These are phyloP conservation scores for Scomberomorus guttatus DNA, from an alignment of 2,797 vertebrate species.

Conservation along the genomic window DNA sequence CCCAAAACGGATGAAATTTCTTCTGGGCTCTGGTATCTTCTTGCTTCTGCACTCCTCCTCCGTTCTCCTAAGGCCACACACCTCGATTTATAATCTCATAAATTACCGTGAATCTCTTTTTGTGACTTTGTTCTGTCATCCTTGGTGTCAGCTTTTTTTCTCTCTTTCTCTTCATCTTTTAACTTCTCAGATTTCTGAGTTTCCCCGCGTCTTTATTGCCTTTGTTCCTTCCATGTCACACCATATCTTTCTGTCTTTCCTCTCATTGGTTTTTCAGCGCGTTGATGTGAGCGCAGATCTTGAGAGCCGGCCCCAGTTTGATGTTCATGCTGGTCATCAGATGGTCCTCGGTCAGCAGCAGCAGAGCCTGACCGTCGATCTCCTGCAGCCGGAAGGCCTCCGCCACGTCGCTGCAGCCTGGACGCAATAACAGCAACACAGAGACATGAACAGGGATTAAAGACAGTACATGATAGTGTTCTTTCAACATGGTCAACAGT, in stretches of 20 bases:
- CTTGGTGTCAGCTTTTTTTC: constrained; percentile 52
- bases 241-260: not conserved
- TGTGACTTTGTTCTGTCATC: constrained; percentile 67
- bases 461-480: no score
- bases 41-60: not conserved
- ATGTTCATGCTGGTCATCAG: constrained; percentile 99
- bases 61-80: constrained; percentile 66
- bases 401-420: constrained; percentile 96
- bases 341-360: constrained; percentile 98
- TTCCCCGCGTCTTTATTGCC: constrained; percentile 25
- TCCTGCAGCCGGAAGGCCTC: constrained; percentile 97
- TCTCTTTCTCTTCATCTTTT: not conserved
- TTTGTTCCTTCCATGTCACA: constrained; percentile 29
- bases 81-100: constrained; percentile 57
- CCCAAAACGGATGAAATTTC: constrained; percentile 23
- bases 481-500: no score
- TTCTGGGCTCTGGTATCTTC: constrained; percentile 27
- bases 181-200: no score
- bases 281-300: constrained; percentile 99
- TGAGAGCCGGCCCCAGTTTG: constrained; percentile 97
- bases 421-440: not conserved
- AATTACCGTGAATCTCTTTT: constrained; percentile 56
- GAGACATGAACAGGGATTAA: not conserved
- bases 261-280: constrained; percentile 93
- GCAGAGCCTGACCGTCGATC: constrained; percentile 97